Conservation (phyloP, 2,113 vertebrate species). For the Mastomys natalensis region DNA sequence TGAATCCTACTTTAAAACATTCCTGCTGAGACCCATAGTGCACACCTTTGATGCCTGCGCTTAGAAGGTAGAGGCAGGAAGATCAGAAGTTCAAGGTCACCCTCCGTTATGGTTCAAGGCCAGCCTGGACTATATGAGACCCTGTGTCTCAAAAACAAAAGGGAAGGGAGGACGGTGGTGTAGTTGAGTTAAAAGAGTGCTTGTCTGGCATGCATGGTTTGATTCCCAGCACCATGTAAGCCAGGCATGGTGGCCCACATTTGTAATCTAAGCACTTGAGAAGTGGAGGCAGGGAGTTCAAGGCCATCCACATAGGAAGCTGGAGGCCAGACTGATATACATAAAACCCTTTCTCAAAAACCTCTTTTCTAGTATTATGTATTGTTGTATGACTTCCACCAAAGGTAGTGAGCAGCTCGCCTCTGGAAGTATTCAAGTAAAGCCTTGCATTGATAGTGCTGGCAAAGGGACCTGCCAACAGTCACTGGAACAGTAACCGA, state of each 20-base stretch:
- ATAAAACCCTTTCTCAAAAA: background rate
- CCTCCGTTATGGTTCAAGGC: background rate
- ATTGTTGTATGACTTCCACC: background rate
- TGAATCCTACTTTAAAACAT: background rate
- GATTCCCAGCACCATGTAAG: background rate
- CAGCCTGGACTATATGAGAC: background rate
- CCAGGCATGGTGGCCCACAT: background rate
- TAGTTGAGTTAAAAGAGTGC: background rate
- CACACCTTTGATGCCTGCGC: background rate
- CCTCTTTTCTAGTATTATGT: background rate
- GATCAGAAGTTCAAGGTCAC: background rate
- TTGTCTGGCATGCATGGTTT: background rate
- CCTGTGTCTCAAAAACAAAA: background rate
- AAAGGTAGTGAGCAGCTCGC: background rate
- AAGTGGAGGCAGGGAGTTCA: background rate
- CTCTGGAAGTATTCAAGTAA: background rate
- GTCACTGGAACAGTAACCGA: background rate
- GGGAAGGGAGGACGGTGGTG: background rate
- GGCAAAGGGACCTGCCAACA: background rate
- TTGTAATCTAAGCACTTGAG: background rate
- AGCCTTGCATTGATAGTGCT: background rate
- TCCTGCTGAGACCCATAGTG: too few species aligned
- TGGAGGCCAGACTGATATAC: background rate
- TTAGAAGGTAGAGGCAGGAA: background rate
- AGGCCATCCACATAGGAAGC: background rate